Conservation (phyloP, 2,113 vertebrate species). For the Xenopus borealis region DNA sequence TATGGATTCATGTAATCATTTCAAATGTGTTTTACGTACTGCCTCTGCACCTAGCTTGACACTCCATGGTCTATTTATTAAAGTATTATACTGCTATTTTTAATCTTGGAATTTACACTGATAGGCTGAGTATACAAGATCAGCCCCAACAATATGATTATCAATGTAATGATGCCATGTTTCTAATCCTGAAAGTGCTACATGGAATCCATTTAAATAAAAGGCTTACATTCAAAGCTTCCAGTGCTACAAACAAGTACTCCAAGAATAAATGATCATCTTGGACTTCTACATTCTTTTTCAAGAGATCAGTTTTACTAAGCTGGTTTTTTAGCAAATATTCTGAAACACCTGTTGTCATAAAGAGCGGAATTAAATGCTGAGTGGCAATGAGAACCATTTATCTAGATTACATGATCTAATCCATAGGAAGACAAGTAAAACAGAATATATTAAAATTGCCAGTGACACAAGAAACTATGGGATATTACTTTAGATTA, state of each 20-base stretch:
- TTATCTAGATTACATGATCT: constrained; percentile 36
- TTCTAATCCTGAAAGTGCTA: constrained; percentile 30
- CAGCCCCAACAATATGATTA: constrained; percentile 31
- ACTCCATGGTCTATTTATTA: constrained; percentile 30
- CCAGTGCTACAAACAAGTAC: constrained; percentile 5
- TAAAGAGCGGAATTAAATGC: constrained; percentile 4
- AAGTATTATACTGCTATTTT: constrained; percentile 35
- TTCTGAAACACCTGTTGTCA: constrained; percentile 39
- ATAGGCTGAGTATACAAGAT: constrained; percentile 3
- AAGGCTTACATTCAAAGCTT: constrained; percentile 23
- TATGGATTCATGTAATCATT: constrained; percentile 14
- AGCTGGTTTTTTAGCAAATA: constrained; percentile 40
- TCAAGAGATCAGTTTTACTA: constrained; percentile 24
- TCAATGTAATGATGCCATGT: background rate
- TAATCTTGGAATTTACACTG: constrained; percentile 20
- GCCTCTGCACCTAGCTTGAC: constrained; percentile 22
- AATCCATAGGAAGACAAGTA: constrained; percentile 38
- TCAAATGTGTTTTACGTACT: constrained; percentile 15
- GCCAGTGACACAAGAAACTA: constrained; percentile 11
- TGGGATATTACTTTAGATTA: constrained; percentile 24
- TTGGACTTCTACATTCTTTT: constrained; percentile 26
- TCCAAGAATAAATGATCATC: constrained; percentile 29
- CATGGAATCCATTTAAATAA: constrained; percentile 29
- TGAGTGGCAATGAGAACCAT: constrained; percentile 35
- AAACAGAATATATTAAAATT: constrained; percentile 11